Evolutionary conservation across 2,113 vertebrate species (phyloP).

Genomic region (Orcinus orca): DNA sequence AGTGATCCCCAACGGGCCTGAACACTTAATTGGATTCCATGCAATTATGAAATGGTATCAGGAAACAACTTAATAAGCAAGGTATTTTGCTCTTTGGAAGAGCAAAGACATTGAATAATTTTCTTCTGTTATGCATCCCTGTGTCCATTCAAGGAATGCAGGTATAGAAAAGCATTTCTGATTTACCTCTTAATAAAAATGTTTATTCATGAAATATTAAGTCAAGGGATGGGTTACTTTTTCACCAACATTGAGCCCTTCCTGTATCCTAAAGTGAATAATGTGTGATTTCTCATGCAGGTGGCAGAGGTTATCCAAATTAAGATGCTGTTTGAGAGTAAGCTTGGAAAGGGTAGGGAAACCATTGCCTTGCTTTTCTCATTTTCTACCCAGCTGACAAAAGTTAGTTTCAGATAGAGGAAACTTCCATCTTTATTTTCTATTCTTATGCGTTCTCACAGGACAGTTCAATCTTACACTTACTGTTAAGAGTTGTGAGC

Average conservation of each 20-base stretch:
- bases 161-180: neutral
- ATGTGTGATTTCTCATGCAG: neutral
- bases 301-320: neutral
- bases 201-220: neutral
- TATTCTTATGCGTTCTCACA: neutral
- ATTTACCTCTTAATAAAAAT: neutral
- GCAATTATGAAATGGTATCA: constrained; percentile 29
- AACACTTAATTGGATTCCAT: constrained; percentile 11
- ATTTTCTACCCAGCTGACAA: neutral
- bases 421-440: neutral
- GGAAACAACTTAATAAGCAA: constrained; percentile 10
- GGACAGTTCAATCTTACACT: neutral
- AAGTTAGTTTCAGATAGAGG: neutral
- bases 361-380: neutral
- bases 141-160: neutral
- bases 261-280: neutral
- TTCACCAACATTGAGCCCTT: neutral
- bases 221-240: neutral
- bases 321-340: neutral
- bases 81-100: neutral
- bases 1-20: neutral
- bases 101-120: neutral
- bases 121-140: neutral
- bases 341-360: neutral
- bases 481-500: neutral